Percentiles rank a stretch among this genome's conserved stretches.
These are phyloP conservation scores for Drosophila robusta DNA, from an alignment of 2,888 invertebrate species.

Conservation along the genomic window DNA sequence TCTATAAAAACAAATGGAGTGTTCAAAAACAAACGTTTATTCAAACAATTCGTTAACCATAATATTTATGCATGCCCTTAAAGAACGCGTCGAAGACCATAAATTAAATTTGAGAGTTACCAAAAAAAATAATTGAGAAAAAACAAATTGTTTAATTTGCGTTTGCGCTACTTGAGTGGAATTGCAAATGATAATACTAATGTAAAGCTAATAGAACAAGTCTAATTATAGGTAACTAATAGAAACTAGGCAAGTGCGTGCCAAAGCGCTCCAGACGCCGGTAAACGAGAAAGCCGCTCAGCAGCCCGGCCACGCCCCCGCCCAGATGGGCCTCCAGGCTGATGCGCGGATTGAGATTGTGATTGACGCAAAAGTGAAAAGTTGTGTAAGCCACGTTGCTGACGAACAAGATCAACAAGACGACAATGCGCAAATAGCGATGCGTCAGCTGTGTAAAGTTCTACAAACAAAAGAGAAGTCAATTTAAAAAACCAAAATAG, in stretches of 20 bases:
- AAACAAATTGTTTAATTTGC: slow-evolving; percentile 2
- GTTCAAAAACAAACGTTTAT: slow-evolving; percentile 29
- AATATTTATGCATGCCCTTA: slow-evolving; percentile 24
- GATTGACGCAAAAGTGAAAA: slow-evolving; percentile 85
- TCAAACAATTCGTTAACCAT: slow-evolving; percentile 10
- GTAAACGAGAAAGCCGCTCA: slow-evolving; percentile 68
- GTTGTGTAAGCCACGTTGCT: slow-evolving; percentile 88
- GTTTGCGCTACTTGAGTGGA: slow-evolving; percentile 29
- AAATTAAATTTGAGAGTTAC: slow-evolving; percentile 20
- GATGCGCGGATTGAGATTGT: slow-evolving; percentile 86
- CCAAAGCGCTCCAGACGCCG: slow-evolving; percentile 18
- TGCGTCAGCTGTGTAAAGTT: slow-evolving; percentile 85
- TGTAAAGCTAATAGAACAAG: slow-evolving; percentile 20
- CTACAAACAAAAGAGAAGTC: slow-evolving; percentile 78
- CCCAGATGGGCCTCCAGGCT: slow-evolving; percentile 91
- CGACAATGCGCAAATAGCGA: slow-evolving; percentile 86
- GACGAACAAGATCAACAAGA: slow-evolving; percentile 88
- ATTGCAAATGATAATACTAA: slow-evolving; percentile 34
- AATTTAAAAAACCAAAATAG: slow-evolving; percentile 28
- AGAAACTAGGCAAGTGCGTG: slow-evolving; percentile 19
- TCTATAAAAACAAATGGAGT: slow-evolving; percentile 1
- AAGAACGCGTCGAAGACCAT: slow-evolving; percentile 29
- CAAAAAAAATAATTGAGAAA: slow-evolving; percentile 11
- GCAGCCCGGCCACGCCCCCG: slow-evolving; percentile 89
- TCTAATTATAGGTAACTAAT: slow-evolving; percentile 17